Conservation (phyloP, 2,888 invertebrate genomes). For the Yponomeuta plumbellus region DNA sequence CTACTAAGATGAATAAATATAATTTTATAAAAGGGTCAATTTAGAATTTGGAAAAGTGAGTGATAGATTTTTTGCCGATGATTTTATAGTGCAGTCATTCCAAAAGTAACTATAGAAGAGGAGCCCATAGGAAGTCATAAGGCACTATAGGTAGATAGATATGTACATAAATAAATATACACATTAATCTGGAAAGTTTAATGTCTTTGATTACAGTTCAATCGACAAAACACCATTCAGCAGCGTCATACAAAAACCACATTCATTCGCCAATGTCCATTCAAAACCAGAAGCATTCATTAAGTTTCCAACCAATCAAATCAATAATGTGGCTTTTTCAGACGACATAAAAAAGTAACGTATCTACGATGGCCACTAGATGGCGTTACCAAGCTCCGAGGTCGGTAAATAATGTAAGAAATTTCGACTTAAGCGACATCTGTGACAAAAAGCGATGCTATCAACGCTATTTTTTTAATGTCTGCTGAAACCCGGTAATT, state of each 20-base stretch:
- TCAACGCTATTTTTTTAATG: too few species aligned
- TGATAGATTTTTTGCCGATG: neutral
- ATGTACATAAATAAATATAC: constrained; percentile 1
- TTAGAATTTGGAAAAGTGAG: neutral
- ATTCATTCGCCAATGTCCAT: neutral
- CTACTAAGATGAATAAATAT: neutral
- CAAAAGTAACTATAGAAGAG: neutral
- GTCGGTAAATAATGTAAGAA: too few species aligned
- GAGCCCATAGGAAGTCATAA: neutral
- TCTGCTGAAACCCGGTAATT: neutral
- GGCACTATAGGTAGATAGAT: neutral
- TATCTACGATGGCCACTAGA: too few species aligned
- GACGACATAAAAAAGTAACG: too few species aligned
- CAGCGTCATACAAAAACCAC: neutral
- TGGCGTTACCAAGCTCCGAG: too few species aligned
- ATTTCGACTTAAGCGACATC: too few species aligned
- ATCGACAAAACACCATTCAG: neutral
- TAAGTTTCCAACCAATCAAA: neutral
- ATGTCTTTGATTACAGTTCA: neutral
- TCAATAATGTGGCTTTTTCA: neutral
- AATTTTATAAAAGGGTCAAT: neutral
- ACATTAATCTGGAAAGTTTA: neutral
- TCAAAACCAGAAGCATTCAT: neutral
- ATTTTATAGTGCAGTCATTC: neutral
- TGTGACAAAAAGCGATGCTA: too few species aligned